A percentile compares a stretch with the other conserved stretches of the same genome.
phyloP scores from a whole-genome alignment of 2,888 invertebrate genomes.

The Watsonalla cultraria region DNA sequence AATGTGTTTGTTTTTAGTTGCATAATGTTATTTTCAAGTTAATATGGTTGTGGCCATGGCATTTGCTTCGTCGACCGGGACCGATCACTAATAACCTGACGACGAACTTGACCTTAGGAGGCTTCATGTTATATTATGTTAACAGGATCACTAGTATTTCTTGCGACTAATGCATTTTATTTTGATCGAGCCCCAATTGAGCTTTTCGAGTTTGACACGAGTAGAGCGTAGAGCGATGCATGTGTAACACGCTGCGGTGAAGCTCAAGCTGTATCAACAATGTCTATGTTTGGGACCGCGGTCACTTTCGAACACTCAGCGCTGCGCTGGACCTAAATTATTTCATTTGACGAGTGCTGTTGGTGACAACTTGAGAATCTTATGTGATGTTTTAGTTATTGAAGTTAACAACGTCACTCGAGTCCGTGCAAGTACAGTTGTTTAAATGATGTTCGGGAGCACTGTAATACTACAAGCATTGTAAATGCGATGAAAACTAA shows the following conservation, averaged over 20 bases:
- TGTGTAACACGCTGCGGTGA: not conserved
- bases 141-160: not conserved
- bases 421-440: too few relatives aligned
- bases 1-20: conserved; percentile 32
- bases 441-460: too few relatives aligned
- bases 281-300: not conserved
- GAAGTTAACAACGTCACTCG: not conserved
- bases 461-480: too few relatives aligned
- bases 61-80: too few relatives aligned
- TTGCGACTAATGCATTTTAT: conserved; percentile 6
- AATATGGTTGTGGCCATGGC: not conserved
- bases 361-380: not conserved
- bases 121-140: not conserved
- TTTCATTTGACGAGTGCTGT: not conserved
- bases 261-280: conserved; percentile 3
- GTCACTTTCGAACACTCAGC: not conserved
- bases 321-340: not conserved
- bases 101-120: too few relatives aligned
- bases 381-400: conserved; percentile 1
- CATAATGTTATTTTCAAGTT: conserved; percentile 31
- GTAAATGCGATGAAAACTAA: not conserved
- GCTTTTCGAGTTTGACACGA: conserved; percentile 5
- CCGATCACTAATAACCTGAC: too few relatives aligned
- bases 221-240: conserved; percentile 4
- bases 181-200: not conserved